Evolutionary conservation across 2,888 invertebrate species (phyloP).

Genomic region (Drosophila ochracea): DNA sequence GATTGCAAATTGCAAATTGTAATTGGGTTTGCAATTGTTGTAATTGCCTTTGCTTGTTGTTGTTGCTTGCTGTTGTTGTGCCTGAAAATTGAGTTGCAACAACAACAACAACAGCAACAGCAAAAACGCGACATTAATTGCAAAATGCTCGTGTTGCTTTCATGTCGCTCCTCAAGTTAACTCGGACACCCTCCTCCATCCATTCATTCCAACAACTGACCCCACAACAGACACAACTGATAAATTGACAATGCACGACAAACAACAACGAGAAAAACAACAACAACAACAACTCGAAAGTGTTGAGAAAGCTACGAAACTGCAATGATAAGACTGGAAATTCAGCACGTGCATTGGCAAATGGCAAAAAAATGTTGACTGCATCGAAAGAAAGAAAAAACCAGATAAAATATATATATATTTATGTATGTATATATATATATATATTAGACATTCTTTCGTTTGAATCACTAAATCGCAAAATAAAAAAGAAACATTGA

Average conservation of each 20-base stretch:
- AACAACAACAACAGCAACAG: constrained; percentile 25
- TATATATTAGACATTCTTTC: constrained; percentile 1
- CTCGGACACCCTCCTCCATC: not conserved
- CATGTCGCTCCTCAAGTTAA: constrained; percentile 55
- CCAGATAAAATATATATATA: not conserved
- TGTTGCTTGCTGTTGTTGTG: constrained; percentile 38
- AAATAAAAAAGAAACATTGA: not conserved
- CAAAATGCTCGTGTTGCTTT: constrained; percentile 58
- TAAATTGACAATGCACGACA: constrained; percentile 66
- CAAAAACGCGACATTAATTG: constrained; percentile 60
- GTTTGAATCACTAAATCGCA: constrained; percentile 8
- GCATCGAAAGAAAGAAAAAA: not conserved
- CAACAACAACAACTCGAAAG: constrained; percentile 19
- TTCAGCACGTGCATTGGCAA: constrained; percentile 21
- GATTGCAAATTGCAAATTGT: constrained; percentile 68
- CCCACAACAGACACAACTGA: constrained; percentile 29
- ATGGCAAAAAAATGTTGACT: not conserved
- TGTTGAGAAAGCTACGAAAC: constrained; percentile 61
- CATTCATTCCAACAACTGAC: not conserved
- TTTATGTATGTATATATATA: not conserved
- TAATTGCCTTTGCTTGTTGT: constrained; percentile 48
- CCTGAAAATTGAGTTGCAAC: constrained; percentile 40
- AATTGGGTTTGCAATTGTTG: constrained; percentile 66
- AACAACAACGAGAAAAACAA: constrained; percentile 22
- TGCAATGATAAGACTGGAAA: constrained; percentile 47